Evolutionary conservation across 2,113 vertebrate genomes (phyloP), one percentile per base, ranked within the genome.

Genomic region (Noctilio leporinus): DNA sequence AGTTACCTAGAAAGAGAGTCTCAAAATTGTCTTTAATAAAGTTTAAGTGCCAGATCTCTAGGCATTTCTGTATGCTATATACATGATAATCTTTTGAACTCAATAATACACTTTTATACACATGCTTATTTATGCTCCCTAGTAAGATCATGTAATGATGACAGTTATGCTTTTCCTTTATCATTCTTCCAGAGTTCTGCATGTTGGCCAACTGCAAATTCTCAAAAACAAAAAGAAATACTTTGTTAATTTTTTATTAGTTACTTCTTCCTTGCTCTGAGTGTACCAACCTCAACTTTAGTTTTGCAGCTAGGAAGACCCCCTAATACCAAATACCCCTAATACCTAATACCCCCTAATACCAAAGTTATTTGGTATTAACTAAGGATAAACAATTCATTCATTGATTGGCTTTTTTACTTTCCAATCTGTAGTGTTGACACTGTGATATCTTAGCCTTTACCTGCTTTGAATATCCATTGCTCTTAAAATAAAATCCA

Each of bases 351-450:
- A n/a, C n/a, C n/a, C n/a, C n/a, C n/a, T n/a, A n/a, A n/a, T n/a
- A n/a, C n/a, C n/a, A n/a, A n/a, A n/a, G n/a, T 92, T 64, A 43
- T 91, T 91, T 92, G 67, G 35, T 73, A 86, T 87, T 70, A 92
- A 47, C 45, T 75, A 57, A 89, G 55, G n/a, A 55, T 81, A 81
- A 91, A 62, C 7, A 38, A 33, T 38, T 43, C 91, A 19, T 49
- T 92, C 47, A 90, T 88, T 35, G 53, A 55, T 22, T 76, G 49
- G 62, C 40, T 91, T 96, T 93, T 70, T 83, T 69, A 45, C 49
- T 57, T 93, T 85, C 49, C 45, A 92, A 4, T 30, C 10, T 89
- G 30, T 85, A 90, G 7, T 69, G 57, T 51, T 91, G 62, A 43
- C 17, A 86, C 62, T 51, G 40, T 78, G 22, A 26, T 43, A 14